Conservation (phyloP, 2,113 vertebrate genomes). For the Spilogale gracilis region DNA sequence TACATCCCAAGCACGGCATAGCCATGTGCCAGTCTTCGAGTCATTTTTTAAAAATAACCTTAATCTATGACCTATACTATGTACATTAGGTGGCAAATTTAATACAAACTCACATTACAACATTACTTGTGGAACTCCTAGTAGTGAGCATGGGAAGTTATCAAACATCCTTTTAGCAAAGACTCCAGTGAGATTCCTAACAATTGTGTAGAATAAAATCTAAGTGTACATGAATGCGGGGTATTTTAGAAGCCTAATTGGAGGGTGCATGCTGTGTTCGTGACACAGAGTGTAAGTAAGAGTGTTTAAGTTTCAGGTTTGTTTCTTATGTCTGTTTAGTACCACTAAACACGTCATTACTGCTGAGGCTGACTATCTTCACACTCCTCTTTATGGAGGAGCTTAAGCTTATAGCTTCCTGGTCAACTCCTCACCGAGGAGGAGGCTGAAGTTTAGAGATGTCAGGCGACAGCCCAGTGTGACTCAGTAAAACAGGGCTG, state of each 20-base stretch:
- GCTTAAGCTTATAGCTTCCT: no score
- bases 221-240: neutral
- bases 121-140: conserved; percentile 43
- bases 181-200: conserved; percentile 22
- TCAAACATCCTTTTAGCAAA: conserved; percentile 45
- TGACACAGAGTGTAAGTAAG: neutral
- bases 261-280: neutral
- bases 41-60: conserved; percentile 17
- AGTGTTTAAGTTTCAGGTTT: neutral
- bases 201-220: conserved; percentile 1
- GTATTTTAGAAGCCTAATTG: conserved; percentile 23
- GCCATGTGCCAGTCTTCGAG: neutral
- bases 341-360: neutral
- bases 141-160: neutral
- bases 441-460: neutral
- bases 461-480: neutral
- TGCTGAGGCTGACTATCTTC: neutral
- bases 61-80: neutral
- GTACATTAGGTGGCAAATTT: conserved; percentile 2
- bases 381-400: neutral
- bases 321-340: neutral
- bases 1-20: neutral
- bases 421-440: neutral
- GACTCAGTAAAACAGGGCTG: neutral
- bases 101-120: neutral